Conservation (phyloP, 2,888 invertebrate genomes). For the Luperina nickerlii region DNA sequence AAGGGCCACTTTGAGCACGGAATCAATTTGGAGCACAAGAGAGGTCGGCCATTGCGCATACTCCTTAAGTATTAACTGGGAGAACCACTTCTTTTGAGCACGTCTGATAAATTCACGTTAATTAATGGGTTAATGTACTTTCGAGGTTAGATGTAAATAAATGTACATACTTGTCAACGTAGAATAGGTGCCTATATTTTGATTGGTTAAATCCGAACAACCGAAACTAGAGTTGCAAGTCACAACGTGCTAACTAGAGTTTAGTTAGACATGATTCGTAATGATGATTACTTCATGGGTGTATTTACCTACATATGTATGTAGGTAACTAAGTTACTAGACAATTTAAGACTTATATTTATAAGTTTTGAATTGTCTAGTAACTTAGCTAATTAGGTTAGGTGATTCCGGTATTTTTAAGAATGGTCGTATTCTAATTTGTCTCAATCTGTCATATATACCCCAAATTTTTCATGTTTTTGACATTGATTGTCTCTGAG, state of each 20-base stretch:
- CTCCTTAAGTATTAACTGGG: constrained; percentile 70
- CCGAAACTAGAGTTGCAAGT: not conserved
- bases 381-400: not conserved
- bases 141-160: constrained; percentile 13
- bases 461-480: not conserved
- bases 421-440: not conserved
- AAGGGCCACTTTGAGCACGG: constrained; percentile 67
- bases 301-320: too few species aligned
- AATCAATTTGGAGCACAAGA: constrained; percentile 76
- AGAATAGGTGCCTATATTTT: not conserved
- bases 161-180: not conserved
- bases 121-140: constrained; percentile 47
- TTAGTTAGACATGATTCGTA: not conserved
- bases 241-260: not conserved
- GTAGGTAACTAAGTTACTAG: too few species aligned
- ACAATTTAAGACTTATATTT: too few species aligned
- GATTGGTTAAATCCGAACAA: not conserved
- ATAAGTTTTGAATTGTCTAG: not conserved
- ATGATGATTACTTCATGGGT: not conserved
- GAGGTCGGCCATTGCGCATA: constrained; percentile 69
- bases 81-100: constrained; percentile 61
- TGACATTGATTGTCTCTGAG: not conserved
- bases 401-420: not conserved
- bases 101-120: constrained; percentile 54
- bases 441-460: not conserved